A percentile compares a stretch with the other conserved stretches of the same genome.
These are phyloP conservation scores for Intellagama lesueurii DNA, from an alignment of 2,797 vertebrate species.

Conservation along the genomic window DNA sequence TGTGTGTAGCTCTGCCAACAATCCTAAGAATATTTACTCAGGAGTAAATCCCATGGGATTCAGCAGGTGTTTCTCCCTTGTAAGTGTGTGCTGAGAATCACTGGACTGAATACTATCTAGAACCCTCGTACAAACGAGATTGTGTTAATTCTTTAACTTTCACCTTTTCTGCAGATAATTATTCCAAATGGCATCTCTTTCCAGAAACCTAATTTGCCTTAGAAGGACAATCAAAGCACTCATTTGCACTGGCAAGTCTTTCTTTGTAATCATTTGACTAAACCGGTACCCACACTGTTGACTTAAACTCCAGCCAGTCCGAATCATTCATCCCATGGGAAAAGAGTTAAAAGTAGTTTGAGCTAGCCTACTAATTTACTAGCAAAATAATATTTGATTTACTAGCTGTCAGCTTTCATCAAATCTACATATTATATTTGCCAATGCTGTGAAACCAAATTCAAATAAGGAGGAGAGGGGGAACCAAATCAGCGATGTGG, in stretches of 20 bases:
- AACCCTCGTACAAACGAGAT: constrained; percentile 20
- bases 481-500: constrained; percentile 15
- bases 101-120: constrained; percentile 55
- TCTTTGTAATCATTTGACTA: constrained; percentile 68
- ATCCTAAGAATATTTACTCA: constrained; percentile 47
- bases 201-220: constrained; percentile 64
- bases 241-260: constrained; percentile 68
- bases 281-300: constrained; percentile 68
- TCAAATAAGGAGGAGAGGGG: constrained; percentile 12
- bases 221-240: constrained; percentile 70
- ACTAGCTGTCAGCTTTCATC: constrained; percentile 76
- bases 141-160: constrained; percentile 59
- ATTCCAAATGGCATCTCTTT: constrained; percentile 71
- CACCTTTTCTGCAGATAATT: constrained; percentile 69
- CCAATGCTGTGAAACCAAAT: constrained; percentile 60
- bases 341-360: constrained; percentile 75
- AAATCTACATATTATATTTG: constrained; percentile 62
- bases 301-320: constrained; percentile 73
- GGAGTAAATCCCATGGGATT: neutral
- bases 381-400: constrained; percentile 76
- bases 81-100: neutral
- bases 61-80: neutral
- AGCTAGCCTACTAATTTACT: constrained; percentile 68
- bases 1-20: constrained; percentile 38
- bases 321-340: constrained; percentile 75